A percentile compares a stretch with the other conserved stretches of the same genome.
Evolutionary conservation across 2,113 vertebrate genomes (phyloP).

Genomic region (Oreochromis tanganicae): DNA sequence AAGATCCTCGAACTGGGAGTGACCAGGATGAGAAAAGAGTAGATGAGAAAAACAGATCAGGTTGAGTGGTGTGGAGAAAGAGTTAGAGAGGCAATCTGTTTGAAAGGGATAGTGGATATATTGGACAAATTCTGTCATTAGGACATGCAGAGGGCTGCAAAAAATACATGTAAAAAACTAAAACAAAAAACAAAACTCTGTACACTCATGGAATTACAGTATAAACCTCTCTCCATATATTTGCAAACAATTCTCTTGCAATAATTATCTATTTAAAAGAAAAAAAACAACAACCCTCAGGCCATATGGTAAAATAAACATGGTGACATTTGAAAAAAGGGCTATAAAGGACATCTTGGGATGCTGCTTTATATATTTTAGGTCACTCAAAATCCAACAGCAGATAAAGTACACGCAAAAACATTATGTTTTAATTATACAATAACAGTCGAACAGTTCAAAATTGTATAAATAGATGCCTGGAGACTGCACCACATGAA

Average conservation of each 20-base stretch:
- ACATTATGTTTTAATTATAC: background rate
- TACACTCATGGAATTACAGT: background rate
- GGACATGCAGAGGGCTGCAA: background rate
- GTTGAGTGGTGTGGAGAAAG: background rate
- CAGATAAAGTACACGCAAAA: background rate
- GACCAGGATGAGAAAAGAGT: background rate
- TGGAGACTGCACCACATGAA: background rate
- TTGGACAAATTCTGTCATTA: background rate
- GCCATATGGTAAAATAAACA: background rate
- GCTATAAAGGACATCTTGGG: background rate
- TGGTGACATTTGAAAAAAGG: background rate
- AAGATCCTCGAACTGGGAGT: background rate
- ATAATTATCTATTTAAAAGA: background rate
- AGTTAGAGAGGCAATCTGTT: background rate
- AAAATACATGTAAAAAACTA: background rate
- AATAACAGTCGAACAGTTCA: background rate
- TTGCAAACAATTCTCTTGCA: background rate
- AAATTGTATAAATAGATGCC: background rate
- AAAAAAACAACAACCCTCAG: fast-evolving
- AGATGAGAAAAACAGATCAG: background rate
- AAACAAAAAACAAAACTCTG: background rate
- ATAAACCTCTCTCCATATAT: background rate
- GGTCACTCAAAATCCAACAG: background rate
- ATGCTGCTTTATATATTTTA: background rate
- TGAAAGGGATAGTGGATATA: background rate